A percentile compares a stretch with the other conserved stretches of the same genome.
phyloP scores from a whole-genome alignment of 2,888 invertebrate species.

The Drosophila neotestacea region DNA sequence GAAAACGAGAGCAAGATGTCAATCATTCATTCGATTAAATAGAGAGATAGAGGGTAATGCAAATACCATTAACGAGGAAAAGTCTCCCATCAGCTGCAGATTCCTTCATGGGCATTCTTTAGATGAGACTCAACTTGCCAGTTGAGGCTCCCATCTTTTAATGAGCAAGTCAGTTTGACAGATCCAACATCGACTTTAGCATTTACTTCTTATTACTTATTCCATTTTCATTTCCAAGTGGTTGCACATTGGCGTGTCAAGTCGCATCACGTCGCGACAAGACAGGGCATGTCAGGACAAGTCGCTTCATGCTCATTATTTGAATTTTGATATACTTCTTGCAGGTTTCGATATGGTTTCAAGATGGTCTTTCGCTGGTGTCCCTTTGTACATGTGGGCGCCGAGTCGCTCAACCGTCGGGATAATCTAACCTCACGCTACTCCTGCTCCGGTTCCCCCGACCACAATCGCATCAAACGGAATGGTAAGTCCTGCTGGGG shows the following conservation, averaged over 20 bases:
- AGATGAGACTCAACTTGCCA: not conserved
- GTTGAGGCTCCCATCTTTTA: constrained; percentile 3
- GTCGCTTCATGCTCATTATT: constrained; percentile 12
- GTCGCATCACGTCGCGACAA: constrained; percentile 1
- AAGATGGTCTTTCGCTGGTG: constrained; percentile 96
- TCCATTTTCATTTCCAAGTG: constrained; percentile 27
- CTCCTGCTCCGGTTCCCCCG: constrained; percentile 92
- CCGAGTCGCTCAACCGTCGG: constrained; percentile 89
- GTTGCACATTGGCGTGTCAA: constrained; percentile 23
- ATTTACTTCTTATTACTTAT: constrained; percentile 17
- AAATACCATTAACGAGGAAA: not conserved
- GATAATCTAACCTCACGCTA: constrained; percentile 92
- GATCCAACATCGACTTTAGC: not conserved
- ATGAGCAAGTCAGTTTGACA: constrained; percentile 5
- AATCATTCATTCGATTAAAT: constrained; percentile 10
- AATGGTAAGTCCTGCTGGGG: constrained; percentile 86
- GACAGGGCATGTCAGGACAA: not conserved
- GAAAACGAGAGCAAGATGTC: constrained; percentile 12
- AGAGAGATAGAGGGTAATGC: constrained; percentile 3
- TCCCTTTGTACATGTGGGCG: constrained; percentile 90
- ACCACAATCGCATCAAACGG: constrained; percentile 89
- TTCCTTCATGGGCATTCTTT: not conserved
- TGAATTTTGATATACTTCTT: constrained; percentile 41
- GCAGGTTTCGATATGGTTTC: constrained; percentile 96
- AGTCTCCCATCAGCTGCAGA: not conserved